Base-by-base conservation (phyloP, 2,797 vertebrate species). In the Synaphobranchus kaupii region DNA sequence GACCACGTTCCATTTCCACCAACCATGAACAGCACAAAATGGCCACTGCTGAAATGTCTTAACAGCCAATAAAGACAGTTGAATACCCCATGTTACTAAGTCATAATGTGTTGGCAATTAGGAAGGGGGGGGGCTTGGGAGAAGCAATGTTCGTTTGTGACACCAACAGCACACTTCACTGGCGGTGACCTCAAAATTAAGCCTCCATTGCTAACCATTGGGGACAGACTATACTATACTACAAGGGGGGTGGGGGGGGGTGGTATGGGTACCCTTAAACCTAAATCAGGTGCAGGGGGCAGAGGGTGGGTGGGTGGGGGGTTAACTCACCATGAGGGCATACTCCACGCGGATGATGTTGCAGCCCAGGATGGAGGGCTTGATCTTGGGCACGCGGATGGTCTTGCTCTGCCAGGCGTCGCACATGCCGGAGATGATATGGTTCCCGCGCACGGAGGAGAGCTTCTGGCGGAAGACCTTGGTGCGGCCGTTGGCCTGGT, bases 301-400 rank as follows among this genome's bases (percentile, higher is more conserved):
- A n/a, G n/a, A 39, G 39, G 39, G 66, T 25, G 22, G 15, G 28
- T 20, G 5, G 4, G n/a, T 39, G 13, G 20, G 3, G 44, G 52
- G 47, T 25, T 44, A 10, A 87, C 96, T 96, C 88, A 99, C 98
- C 98, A 98, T 96, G 0, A 99, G 94, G 1, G 95, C 97, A 7
- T 99, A 99, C 91, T 99, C 98, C 58, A 99, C 97, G 0, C 97
- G 96, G 28, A 99, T 97, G 7, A 99, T 98, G 94, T 97, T 96
- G 90, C 98, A 99, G 87, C 96, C 96, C 91, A 99, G 89, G 89
- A 99, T 98, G 13, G 98, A 99, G 0, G 98, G 97, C 25, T 98
- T 98, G 91, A 99, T 97, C 91, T 98, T 99, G 47, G 96, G 96
- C 20, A 99, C 97, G 0, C 97, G 95, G 91, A 99, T 97, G 83